Evolutionary conservation across 2,888 invertebrate species (phyloP).

Genomic region (Coleophora deauratella): DNA sequence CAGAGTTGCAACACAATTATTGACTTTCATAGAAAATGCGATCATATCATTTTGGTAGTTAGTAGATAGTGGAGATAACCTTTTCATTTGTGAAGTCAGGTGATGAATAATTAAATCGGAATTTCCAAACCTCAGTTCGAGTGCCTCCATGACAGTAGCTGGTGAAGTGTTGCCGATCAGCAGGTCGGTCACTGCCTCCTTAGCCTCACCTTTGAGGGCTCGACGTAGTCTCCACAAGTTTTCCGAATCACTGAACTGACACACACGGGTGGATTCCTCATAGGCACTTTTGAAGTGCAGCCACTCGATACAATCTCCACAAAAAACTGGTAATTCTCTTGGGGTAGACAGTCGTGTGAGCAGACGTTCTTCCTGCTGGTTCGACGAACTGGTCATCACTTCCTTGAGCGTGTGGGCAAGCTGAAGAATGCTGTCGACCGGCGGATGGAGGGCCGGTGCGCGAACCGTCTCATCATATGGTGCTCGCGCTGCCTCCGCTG

Average conservation of each 20-base stretch:
- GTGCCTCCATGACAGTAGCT: constrained; percentile 8
- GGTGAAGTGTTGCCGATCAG: constrained; percentile 13
- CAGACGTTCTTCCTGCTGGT: constrained; percentile 1
- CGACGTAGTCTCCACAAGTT: constrained; percentile 15
- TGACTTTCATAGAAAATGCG: constrained; percentile 5
- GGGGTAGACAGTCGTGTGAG: constrained; percentile 11
- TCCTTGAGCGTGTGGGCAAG: constrained; percentile 9
- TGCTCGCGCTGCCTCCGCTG: background rate
- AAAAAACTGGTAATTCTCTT: constrained; percentile 11
- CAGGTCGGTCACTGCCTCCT: constrained; percentile 17
- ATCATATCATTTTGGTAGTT: constrained; percentile 5
- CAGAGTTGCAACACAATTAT: constrained; percentile 6
- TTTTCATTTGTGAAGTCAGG: constrained; percentile 8
- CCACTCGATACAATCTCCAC: constrained; percentile 14
- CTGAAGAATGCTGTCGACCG: constrained; percentile 1
- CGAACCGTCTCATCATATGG: background rate
- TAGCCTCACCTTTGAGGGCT: constrained; percentile 16
- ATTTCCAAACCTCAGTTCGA: constrained; percentile 9
- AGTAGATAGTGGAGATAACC: constrained; percentile 8
- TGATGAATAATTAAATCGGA: constrained; percentile 9
- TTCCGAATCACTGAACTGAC: constrained; percentile 11
- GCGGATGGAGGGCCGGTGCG: background rate
- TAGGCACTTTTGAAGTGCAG: constrained; percentile 12
- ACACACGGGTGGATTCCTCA: constrained; percentile 8
- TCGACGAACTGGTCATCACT: constrained; percentile 4